Conservation (phyloP, 2,113 vertebrate species). For the Ginglymostoma cirratum region DNA sequence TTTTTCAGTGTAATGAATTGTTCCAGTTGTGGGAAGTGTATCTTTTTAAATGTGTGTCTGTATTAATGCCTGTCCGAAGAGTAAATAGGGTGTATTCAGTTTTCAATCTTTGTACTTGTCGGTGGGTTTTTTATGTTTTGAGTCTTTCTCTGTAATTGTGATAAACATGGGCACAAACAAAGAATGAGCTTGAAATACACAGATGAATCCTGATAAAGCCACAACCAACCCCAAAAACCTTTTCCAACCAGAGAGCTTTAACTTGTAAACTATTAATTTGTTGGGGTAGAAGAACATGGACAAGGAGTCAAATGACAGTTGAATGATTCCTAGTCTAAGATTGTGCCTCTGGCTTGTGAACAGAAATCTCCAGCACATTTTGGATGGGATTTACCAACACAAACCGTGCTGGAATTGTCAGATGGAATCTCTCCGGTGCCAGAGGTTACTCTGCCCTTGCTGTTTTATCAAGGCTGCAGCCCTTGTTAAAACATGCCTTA, state of each 20-base stretch:
- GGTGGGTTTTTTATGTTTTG: neutral
- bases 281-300: neutral
- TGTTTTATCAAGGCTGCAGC: neutral
- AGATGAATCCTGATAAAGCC: neutral
- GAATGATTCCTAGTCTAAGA: neutral
- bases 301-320: neutral
- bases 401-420: neutral
- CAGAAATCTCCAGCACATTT: neutral
- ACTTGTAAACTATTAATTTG: neutral
- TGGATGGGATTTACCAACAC: neutral
- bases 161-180: neutral
- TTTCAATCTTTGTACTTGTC: conserved; percentile 19
- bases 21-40: conserved; percentile 29
- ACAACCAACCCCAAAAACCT: neutral
- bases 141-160: conserved; percentile 28
- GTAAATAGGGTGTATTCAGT: conserved; percentile 14
- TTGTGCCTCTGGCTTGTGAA: too few species aligned
- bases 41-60: conserved; percentile 25
- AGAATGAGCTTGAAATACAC: neutral
- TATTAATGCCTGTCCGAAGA: conserved; percentile 23
- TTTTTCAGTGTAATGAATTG: conserved; percentile 17
- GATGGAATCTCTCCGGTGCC: neutral
- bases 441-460: neutral
- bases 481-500: neutral
- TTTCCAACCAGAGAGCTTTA: neutral